Evolutionary conservation across 2,888 invertebrate genomes (phyloP).

Genomic region (Philhelius pedissequus): DNA sequence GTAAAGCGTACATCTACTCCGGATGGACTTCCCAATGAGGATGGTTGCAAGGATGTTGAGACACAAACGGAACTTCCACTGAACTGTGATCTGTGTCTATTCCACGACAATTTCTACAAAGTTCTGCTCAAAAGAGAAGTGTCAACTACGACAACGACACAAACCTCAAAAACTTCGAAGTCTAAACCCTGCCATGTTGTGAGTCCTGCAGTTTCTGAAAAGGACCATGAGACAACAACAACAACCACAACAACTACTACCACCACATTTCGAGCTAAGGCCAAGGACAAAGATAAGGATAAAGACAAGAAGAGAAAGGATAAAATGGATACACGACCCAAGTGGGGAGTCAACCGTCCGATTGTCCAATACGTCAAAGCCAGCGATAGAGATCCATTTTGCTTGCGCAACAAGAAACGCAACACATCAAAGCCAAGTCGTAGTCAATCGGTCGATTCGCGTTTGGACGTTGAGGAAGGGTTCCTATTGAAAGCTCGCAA

Average conservation of each 20-base stretch:
- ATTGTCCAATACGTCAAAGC: conserved; percentile 92
- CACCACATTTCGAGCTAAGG: conserved; percentile 76
- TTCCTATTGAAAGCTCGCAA: conserved; percentile 76
- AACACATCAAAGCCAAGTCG: conserved; percentile 80
- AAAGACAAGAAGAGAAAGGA: conserved; percentile 72
- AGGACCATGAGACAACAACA: conserved; percentile 75
- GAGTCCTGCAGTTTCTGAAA: conserved; percentile 69
- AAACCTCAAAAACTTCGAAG: conserved; percentile 74
- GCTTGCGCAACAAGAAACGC: conserved; percentile 83
- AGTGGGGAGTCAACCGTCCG: conserved; percentile 89
- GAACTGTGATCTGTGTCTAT: conserved; percentile 77
- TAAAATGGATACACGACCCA: conserved; percentile 83
- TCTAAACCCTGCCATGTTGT: conserved; percentile 70
- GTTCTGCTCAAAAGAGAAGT: conserved; percentile 77
- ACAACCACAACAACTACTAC: conserved; percentile 78
- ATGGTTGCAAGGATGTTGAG: conserved; percentile 72
- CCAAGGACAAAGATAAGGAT: conserved; percentile 73
- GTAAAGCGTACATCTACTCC: background rate
- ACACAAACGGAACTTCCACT: conserved; percentile 77
- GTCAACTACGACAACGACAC: conserved; percentile 77
- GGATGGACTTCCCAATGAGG: background rate
- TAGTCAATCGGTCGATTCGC: conserved; percentile 78
- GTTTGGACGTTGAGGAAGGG: conserved; percentile 75
- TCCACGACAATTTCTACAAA: conserved; percentile 78
- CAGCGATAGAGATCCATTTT: conserved; percentile 93